Evolutionary conservation across 2,888 invertebrate species (phyloP), one percentile per base, ranked within the genome.

Genomic region (Brachyptera putata): DNA sequence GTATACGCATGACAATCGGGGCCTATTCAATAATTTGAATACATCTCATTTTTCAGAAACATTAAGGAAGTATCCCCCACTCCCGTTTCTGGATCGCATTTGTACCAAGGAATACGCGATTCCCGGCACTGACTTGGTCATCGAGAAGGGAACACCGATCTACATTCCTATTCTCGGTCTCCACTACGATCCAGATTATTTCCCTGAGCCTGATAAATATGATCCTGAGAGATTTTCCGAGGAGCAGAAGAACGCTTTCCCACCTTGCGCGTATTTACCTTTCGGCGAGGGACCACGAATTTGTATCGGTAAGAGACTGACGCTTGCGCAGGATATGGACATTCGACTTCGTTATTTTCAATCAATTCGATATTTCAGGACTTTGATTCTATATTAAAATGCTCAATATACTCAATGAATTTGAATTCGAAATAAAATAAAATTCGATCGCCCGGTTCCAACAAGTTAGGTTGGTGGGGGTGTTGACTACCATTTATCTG

Each of bases 31-130:
- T n/a, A n/a, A n/a, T n/a, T n/a, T n/a, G n/a, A n/a, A n/a, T n/a
- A n/a, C n/a, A n/a, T n/a, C n/a, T n/a, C n/a, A n/a, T 16, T 43
- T 34, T 53, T 14, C 68, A 60, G 74, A 75, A 58, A 61, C 69
- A 2, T 57, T 74, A 5, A 66, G 74, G 13, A 61, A 70, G 26
- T 70, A 70, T 60, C 70, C 74, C 0, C 66, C 70, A 5, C 55
- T 57, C 0, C 21, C 66, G 0, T 48, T 69, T 1, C 39, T 69
- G 0, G 75, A 74, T 56, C 68, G 75, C 16, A 30, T 69, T 1
- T 73, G 73, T 34, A 21, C 41, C 3, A 56, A 48, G 11, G 59
- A 60, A 2, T 63, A 63, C 43, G 70, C 72, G 37, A 53, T 74
- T 11, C 72, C 60, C 11, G 60, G 39, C 7, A 58, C 56, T 14